These are phyloP conservation scores for Nemurella pictetii DNA, from an alignment of 2,888 invertebrate species.

Conservation along the genomic window DNA sequence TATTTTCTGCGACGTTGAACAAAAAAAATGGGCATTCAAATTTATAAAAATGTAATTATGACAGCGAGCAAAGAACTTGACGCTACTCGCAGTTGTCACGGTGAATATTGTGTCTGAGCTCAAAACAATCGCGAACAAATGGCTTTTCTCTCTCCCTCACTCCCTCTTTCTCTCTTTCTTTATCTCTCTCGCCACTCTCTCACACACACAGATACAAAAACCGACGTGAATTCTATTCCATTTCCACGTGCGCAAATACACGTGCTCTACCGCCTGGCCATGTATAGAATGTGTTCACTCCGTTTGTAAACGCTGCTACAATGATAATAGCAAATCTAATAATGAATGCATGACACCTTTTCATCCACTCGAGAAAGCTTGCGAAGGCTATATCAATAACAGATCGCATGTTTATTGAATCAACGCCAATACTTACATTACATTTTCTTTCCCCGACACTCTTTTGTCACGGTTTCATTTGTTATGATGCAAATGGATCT, in stretches of 20 bases:
- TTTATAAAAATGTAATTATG: not conserved
- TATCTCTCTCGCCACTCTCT: no score
- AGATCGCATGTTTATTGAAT: not conserved
- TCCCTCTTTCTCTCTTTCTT: no score
- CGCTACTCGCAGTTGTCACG: not conserved
- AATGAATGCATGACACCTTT: not conserved
- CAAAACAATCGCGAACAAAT: not conserved
- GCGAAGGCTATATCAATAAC: not conserved
- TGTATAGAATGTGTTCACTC: not conserved
- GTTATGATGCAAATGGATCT: not conserved
- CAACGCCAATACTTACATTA: not conserved
- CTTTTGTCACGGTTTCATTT: not conserved
- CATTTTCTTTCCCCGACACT: not conserved
- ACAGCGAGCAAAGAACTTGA: not conserved
- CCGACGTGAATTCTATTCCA: not conserved
- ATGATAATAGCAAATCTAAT: not conserved
- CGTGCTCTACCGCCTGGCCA: not conserved
- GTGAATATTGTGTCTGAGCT: not conserved
- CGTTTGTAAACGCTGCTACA: not conserved
- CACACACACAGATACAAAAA: no score
- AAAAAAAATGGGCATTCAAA: not conserved
- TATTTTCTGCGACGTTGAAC: not conserved
- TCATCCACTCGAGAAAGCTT: not conserved
- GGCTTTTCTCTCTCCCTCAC: not conserved
- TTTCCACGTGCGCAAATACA: not conserved